These are phyloP conservation scores for Vanacampus margaritifer DNA, from an alignment of 2,113 vertebrate species.

Conservation along the genomic window DNA sequence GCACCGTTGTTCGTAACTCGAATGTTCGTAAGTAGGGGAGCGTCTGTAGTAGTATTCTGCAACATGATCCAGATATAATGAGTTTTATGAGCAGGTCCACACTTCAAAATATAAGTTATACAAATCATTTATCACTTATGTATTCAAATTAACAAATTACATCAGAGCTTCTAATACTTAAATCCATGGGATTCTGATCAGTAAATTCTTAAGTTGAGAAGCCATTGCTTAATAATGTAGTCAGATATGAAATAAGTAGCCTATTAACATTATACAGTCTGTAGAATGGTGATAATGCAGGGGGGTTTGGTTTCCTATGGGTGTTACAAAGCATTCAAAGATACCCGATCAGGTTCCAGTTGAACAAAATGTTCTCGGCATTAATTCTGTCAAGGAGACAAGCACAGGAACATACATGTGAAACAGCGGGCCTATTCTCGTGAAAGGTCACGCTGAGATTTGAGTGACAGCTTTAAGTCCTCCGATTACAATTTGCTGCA, in stretches of 20 bases:
- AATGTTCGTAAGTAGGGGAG: too few relatives aligned
- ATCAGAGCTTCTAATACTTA: too few relatives aligned
- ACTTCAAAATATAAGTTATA: too few relatives aligned
- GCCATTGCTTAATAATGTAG: neutral
- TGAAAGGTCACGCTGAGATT: constrained; percentile 91
- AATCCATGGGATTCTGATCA: too few relatives aligned
- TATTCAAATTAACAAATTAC: neutral
- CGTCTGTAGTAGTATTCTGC: too few relatives aligned
- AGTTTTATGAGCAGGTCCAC: too few relatives aligned
- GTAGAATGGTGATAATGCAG: neutral
- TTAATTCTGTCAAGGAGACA: constrained; percentile 21
- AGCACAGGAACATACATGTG: constrained; percentile 19
- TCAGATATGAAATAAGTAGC: neutral
- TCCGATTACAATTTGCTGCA: constrained; percentile 83
- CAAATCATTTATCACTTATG: too few relatives aligned
- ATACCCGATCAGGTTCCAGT: constrained; percentile 7
- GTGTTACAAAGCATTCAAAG: constrained; percentile 17
- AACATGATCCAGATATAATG: too few relatives aligned
- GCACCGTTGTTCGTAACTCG: too few relatives aligned
- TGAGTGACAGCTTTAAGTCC: constrained; percentile 93
- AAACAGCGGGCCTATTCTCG: constrained; percentile 70
- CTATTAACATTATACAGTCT: neutral
- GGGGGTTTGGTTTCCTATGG: neutral
- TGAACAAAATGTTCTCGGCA: neutral
- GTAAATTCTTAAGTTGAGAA: too few relatives aligned